phyloP scores from a whole-genome alignment of 2,797 vertebrate genomes.

The Meriones psammophilus region DNA sequence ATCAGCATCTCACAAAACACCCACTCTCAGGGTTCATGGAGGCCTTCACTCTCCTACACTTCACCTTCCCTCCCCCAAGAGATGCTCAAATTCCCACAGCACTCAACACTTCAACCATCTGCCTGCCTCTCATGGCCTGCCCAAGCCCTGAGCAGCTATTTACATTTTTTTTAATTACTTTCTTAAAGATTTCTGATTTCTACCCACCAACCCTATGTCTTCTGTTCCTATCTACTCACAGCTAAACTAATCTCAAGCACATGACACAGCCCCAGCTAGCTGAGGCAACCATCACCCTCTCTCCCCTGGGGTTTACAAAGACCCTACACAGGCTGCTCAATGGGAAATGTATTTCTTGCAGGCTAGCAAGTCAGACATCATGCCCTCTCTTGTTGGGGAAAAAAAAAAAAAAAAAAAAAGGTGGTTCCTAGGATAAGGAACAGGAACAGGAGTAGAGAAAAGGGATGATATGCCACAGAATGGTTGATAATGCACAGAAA shows the following conservation, averaged over 20 bases:
- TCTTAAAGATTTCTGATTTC: neutral
- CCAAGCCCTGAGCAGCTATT: neutral
- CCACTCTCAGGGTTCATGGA: neutral
- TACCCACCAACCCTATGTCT: neutral
- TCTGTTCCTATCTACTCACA: neutral
- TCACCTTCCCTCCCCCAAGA: neutral
- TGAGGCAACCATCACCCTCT: neutral
- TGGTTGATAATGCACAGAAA: neutral
- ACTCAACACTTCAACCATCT: neutral
- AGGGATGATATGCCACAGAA: neutral
- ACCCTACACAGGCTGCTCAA: neutral
- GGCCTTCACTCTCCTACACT: neutral
- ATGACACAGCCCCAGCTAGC: neutral
- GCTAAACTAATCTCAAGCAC: neutral
- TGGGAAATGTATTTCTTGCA: neutral
- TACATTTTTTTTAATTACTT: neutral
- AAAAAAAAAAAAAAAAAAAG: neutral
- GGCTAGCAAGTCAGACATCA: neutral
- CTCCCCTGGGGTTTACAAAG: slow-evolving; percentile 52
- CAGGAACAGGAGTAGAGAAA: no score
- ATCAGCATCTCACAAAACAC: neutral
- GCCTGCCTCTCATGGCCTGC: neutral
- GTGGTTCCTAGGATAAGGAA: no score
- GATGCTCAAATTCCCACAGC: neutral
- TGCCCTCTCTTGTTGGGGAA: neutral